Evolutionary conservation across 2,797 vertebrate species (phyloP).

Genomic region (Epinephelus awoara): DNA sequence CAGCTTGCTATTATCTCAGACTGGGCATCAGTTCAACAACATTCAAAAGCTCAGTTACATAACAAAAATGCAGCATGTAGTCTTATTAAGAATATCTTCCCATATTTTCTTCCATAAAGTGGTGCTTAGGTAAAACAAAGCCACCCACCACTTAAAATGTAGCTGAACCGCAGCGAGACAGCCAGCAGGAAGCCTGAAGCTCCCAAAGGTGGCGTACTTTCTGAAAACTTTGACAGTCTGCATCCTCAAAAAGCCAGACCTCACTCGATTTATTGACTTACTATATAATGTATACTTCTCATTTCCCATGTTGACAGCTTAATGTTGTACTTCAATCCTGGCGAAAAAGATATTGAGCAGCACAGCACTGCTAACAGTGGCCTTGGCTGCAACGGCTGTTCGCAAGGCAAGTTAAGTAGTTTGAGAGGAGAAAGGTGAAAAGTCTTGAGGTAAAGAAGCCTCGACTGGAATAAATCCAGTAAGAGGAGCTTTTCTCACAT

Average conservation of each 20-base stretch:
- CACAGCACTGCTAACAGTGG: neutral
- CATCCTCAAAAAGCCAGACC: slow-evolving; percentile 8
- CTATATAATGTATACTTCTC: slow-evolving; percentile 29
- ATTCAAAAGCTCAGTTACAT: slow-evolving; percentile 25
- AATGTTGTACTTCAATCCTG: slow-evolving; percentile 2
- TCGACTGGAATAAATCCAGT: slow-evolving; percentile 21
- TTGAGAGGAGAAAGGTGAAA: slow-evolving; percentile 24
- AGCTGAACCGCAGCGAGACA: neutral
- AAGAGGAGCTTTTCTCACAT: slow-evolving; percentile 1
- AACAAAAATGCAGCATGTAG: neutral
- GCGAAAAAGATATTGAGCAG: slow-evolving; percentile 12
- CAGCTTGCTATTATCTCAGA: slow-evolving; percentile 21
- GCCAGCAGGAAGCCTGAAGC: neutral
- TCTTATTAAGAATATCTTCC: neutral
- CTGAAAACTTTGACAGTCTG: slow-evolving; percentile 19
- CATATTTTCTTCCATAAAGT: neutral
- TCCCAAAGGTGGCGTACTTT: neutral
- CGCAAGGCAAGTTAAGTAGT: slow-evolving; percentile 16
- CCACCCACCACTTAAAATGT: neutral
- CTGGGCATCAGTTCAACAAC: slow-evolving; percentile 14
- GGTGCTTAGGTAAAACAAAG: neutral
- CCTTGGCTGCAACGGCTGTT: slow-evolving; percentile 24
- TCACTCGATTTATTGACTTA: slow-evolving; percentile 9
- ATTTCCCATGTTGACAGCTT: slow-evolving; percentile 21
- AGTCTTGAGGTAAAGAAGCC: slow-evolving; percentile 14